phyloP scores from a whole-genome alignment of 2,888 invertebrate species.

The Euphydryas editha region DNA sequence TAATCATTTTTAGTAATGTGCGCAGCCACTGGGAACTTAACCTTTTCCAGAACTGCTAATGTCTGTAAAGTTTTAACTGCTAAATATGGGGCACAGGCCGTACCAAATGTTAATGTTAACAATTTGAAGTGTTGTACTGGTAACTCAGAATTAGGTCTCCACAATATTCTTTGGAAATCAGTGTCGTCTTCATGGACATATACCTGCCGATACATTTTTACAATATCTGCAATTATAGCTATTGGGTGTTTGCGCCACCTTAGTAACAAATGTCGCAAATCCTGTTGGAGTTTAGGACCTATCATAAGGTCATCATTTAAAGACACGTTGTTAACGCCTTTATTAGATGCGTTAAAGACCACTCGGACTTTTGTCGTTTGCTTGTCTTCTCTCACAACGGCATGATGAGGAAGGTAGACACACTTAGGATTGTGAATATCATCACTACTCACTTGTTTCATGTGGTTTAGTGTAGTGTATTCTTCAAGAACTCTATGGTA shows the following conservation, averaged over 20 bases:
- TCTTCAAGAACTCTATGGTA: too few relatives aligned
- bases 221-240: constrained; percentile 31
- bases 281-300: constrained; percentile 40
- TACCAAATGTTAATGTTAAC: neutral
- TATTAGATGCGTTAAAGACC: too few relatives aligned
- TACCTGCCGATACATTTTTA: constrained; percentile 38
- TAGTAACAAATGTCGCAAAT: constrained; percentile 33
- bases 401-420: too few relatives aligned
- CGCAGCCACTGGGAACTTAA: neutral
- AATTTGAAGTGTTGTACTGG: neutral
- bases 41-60: neutral
- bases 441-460: too few relatives aligned
- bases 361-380: too few relatives aligned
- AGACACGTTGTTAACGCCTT: too few relatives aligned
- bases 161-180: constrained; percentile 37
- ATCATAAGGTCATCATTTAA: constrained; percentile 34
- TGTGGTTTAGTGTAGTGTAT: too few relatives aligned
- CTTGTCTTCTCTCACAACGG: too few relatives aligned
- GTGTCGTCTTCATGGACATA: constrained; percentile 19
- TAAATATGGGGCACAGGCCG: neutral
- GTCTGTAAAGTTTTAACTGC: neutral
- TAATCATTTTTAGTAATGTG: neutral
- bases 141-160: neutral
- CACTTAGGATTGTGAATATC: constrained; percentile 42
- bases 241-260: constrained; percentile 30